A percentile compares a stretch with the other conserved stretches of the same genome.
Conservation (phyloP, 2,113 vertebrate genomes). For the Tursiops truncatus region DNA sequence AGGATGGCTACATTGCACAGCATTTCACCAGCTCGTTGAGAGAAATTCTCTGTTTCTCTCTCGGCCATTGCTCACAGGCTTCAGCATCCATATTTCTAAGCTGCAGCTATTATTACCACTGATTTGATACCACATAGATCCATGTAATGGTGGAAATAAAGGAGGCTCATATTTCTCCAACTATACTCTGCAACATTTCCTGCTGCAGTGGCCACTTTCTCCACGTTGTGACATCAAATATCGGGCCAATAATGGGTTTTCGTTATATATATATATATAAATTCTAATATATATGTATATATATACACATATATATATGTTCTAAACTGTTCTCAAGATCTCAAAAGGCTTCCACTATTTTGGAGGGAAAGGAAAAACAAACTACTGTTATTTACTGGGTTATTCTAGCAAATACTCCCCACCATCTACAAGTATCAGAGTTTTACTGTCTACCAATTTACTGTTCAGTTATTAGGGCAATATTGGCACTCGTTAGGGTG, state of each 20-base stretch:
- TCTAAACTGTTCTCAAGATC: background rate
- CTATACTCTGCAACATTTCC: background rate
- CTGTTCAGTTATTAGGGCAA: background rate
- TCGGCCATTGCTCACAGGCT: too few relatives aligned
- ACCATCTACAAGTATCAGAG: background rate
- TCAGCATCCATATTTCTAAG: background rate
- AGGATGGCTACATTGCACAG: background rate
- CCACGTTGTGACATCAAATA: background rate
- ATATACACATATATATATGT: too few relatives aligned
- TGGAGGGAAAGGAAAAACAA: background rate
- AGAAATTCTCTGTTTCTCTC: background rate
- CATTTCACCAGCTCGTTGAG: background rate
- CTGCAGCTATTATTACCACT: background rate
- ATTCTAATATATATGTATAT: too few relatives aligned
- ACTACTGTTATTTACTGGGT: background rate
- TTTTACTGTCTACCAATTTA: background rate
- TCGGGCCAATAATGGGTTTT: background rate
- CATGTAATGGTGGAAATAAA: background rate
- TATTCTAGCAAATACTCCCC: background rate
- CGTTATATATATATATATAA: too few relatives aligned
- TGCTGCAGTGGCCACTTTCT: background rate
- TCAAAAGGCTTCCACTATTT: background rate
- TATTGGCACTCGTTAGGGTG: background rate
- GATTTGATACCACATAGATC: background rate
- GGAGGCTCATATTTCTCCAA: background rate